A percentile compares a stretch with the other conserved stretches of the same genome.
These are phyloP conservation scores for Hypercompe scribonia DNA, from an alignment of 2,888 invertebrate genomes.

Conservation along the genomic window DNA sequence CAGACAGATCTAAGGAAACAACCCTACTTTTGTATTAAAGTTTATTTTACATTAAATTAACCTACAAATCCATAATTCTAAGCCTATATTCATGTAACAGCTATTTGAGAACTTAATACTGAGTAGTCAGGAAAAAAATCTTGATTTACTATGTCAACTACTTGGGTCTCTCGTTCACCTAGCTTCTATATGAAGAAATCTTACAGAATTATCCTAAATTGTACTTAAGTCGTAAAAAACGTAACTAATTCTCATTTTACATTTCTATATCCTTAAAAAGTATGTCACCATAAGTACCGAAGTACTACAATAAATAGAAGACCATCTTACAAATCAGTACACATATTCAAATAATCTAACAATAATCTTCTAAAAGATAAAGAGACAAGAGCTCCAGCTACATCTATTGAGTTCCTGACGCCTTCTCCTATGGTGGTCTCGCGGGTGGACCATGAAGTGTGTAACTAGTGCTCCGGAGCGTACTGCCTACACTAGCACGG, in stretches of 20 bases:
- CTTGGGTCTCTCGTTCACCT: slow-evolving; percentile 70
- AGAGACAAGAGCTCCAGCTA: slow-evolving; percentile 78
- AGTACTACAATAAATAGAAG: slow-evolving; percentile 86
- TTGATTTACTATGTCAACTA: slow-evolving; percentile 73
- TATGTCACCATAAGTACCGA: slow-evolving; percentile 83
- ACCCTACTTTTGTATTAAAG: slow-evolving; percentile 80
- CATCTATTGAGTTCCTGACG: slow-evolving; percentile 81
- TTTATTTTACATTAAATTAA: slow-evolving; percentile 80
- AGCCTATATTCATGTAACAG: slow-evolving; percentile 73
- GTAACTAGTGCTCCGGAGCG: slow-evolving; percentile 86
- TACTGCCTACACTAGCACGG: slow-evolving; percentile 86
- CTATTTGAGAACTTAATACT: slow-evolving; percentile 85
- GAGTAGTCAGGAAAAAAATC: slow-evolving; percentile 73
- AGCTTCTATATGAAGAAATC: slow-evolving; percentile 74
- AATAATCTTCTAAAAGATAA: slow-evolving; percentile 72
- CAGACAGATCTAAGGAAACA: slow-evolving; percentile 84
- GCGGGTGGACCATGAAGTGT: slow-evolving; percentile 81
- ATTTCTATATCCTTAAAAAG: slow-evolving; percentile 79
- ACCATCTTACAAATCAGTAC: slow-evolving; percentile 84
- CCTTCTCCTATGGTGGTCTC: slow-evolving; percentile 83
- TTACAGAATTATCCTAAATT: slow-evolving; percentile 80
- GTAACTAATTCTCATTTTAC: slow-evolving; percentile 73
- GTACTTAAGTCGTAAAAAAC: slow-evolving; percentile 80
- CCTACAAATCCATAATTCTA: slow-evolving; percentile 77
- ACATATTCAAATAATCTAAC: slow-evolving; percentile 75